These are phyloP conservation scores for Brenthis daphne DNA, from an alignment of 2,888 invertebrate species.

Conservation along the genomic window DNA sequence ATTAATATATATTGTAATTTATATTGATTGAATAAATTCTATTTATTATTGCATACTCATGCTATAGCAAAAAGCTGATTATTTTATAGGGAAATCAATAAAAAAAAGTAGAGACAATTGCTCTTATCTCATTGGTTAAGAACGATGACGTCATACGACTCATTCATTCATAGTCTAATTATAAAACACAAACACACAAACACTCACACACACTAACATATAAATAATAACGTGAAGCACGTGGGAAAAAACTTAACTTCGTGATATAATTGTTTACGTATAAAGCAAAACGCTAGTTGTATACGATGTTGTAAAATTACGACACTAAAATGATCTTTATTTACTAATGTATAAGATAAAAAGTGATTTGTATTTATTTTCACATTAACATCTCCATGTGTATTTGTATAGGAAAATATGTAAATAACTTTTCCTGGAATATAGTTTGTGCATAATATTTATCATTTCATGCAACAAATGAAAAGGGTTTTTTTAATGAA, in stretches of 20 bases:
- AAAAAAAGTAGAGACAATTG: conserved; percentile 18
- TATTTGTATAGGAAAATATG: no score
- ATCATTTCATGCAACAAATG: conserved; percentile 14
- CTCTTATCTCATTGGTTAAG: conserved; percentile 37
- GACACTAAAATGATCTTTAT: conserved; percentile 22
- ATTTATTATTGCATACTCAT: conserved; percentile 2
- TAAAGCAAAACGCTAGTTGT: conserved; percentile 30
- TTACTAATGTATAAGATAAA: background rate
- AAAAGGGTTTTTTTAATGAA: conserved; percentile 22
- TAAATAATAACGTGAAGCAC: conserved; percentile 43
- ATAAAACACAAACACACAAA: conserved; percentile 42
- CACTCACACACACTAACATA: conserved; percentile 30
- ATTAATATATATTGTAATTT: no score
- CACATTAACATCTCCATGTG: background rate
- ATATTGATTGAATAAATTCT: no score
- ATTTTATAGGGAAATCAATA: conserved; percentile 3
- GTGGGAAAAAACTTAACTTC: conserved; percentile 48
- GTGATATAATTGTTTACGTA: conserved; percentile 52
- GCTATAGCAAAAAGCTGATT: background rate
- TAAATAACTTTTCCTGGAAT: conserved; percentile 32
- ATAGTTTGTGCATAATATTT: conserved; percentile 31
- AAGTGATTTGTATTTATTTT: conserved; percentile 8
- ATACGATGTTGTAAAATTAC: conserved; percentile 1
- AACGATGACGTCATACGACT: conserved; percentile 46
- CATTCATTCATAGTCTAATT: conserved; percentile 56